phyloP scores from a whole-genome alignment of 2,113 vertebrate genomes.

The Psilopogon haemacephalus region DNA sequence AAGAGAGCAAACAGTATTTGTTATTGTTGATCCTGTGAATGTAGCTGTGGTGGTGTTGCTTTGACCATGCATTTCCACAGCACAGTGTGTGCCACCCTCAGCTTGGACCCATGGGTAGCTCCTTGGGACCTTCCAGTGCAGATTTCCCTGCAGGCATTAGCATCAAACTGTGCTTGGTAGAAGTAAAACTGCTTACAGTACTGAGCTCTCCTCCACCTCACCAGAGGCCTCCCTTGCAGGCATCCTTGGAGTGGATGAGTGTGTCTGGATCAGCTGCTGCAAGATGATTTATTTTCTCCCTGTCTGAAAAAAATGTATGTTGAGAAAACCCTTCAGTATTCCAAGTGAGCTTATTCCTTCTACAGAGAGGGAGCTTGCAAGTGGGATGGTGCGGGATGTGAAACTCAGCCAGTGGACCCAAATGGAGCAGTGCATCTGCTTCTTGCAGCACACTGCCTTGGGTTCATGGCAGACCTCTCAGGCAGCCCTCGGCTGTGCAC shows the following conservation, averaged over 20 bases:
- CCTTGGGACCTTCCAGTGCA: neutral
- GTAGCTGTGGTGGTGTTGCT: neutral
- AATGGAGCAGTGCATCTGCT: neutral
- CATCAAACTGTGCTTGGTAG: neutral
- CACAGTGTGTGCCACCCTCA: neutral
- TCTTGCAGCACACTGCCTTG: neutral
- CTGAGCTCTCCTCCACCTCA: neutral
- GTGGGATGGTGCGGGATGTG: no score
- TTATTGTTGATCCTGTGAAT: neutral
- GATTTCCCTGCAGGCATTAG: neutral
- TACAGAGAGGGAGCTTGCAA: neutral
- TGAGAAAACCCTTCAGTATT: neutral
- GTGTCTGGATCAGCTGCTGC: neutral
- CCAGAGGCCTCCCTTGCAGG: neutral
- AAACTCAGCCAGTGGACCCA: accelerated
- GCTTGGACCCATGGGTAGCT: neutral
- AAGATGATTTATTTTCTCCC: neutral
- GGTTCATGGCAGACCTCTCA: neutral
- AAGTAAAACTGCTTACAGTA: neutral
- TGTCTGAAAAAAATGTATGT: no score
- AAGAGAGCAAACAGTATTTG: neutral
- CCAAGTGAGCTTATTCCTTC: neutral
- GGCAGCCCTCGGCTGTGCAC: neutral
- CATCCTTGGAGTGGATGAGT: accelerated
- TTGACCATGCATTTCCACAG: neutral